Percentiles rank a stretch among this genome's conserved stretches.
Conservation (phyloP, 2,888 invertebrate genomes). For the Salticus scenicus region DNA sequence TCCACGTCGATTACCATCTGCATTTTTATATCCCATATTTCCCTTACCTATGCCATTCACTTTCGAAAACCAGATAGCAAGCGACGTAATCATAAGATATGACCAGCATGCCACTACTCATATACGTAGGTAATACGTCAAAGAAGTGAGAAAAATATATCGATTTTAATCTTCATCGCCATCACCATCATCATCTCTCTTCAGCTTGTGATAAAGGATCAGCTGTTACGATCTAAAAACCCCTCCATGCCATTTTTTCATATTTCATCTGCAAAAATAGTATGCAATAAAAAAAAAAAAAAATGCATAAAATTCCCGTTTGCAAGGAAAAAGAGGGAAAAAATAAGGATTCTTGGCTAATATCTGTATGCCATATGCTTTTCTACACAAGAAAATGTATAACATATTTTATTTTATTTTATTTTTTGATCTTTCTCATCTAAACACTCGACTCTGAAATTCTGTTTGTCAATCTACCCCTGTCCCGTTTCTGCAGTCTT, state of each 20-base stretch:
- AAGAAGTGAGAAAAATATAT: constrained; percentile 14
- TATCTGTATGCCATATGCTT: constrained; percentile 66
- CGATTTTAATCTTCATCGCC: constrained; percentile 29
- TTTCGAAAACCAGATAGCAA: neutral
- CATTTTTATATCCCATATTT: neutral
- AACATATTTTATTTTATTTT: constrained; percentile 55
- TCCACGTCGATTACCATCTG: neutral
- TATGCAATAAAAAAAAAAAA: constrained; percentile 15
- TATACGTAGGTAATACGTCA: constrained; percentile 7
- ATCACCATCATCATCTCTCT: constrained; percentile 9
- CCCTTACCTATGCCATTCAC: neutral
- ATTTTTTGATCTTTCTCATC: constrained; percentile 39
- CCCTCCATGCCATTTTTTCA: constrained; percentile 24
- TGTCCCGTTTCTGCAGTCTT: neutral
- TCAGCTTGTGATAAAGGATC: constrained; percentile 29
- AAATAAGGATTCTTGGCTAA: constrained; percentile 28
- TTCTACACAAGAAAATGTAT: constrained; percentile 34
- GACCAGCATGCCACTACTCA: neutral
- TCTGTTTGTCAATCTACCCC: constrained; percentile 60
- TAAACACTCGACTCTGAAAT: constrained; percentile 46
- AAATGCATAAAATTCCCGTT: constrained; percentile 28
- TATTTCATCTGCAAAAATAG: constrained; percentile 50
- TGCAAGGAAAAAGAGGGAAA: neutral
- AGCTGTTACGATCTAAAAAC: constrained; percentile 31
- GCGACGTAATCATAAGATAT: constrained; percentile 2